These are phyloP conservation scores for Siderastrea siderea DNA, from an alignment of 92 coral and sea anemone genomes.

Conservation along the genomic window DNA sequence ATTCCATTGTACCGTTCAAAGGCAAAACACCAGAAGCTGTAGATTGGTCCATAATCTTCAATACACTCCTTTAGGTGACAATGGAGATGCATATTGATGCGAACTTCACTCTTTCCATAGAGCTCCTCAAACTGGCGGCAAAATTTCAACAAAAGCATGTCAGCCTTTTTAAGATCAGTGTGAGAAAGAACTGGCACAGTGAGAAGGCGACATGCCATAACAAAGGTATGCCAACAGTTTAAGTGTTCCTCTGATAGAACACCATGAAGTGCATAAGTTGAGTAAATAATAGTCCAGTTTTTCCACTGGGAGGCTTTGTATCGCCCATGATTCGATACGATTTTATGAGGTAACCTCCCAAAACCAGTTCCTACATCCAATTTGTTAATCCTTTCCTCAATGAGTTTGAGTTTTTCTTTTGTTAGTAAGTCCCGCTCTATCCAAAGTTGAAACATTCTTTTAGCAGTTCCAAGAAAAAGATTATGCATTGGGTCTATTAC, in stretches of 20 bases:
- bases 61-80: background rate
- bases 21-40: too few relatives aligned
- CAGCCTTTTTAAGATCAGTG: slow-evolving; percentile 36
- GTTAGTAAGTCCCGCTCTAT: slow-evolving; percentile 24
- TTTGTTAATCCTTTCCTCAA: slow-evolving; percentile 6
- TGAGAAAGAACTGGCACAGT: slow-evolving; percentile 12
- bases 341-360: slow-evolving; percentile 54
- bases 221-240: too few relatives aligned
- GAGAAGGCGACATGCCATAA: background rate
- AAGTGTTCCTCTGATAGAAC: slow-evolving; percentile 34
- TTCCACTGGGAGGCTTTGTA: background rate
- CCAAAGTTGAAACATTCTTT: slow-evolving; percentile 44
- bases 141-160: slow-evolving; percentile 20
- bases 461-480: slow-evolving; percentile 46
- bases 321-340: slow-evolving; percentile 47
- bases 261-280: slow-evolving; percentile 47
- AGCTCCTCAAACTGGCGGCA: background rate
- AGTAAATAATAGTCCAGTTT: slow-evolving; percentile 1
- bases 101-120: slow-evolving; percentile 15
- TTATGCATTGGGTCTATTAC: slow-evolving; percentile 52
- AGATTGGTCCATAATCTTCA: too few relatives aligned
- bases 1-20: too few relatives aligned
- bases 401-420: slow-evolving; percentile 12
- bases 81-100: slow-evolving; percentile 45
- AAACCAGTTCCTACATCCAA: slow-evolving; percentile 24